Evolutionary conservation across 2,113 vertebrate genomes (phyloP).

Genomic region (Dicaeum eximium): DNA sequence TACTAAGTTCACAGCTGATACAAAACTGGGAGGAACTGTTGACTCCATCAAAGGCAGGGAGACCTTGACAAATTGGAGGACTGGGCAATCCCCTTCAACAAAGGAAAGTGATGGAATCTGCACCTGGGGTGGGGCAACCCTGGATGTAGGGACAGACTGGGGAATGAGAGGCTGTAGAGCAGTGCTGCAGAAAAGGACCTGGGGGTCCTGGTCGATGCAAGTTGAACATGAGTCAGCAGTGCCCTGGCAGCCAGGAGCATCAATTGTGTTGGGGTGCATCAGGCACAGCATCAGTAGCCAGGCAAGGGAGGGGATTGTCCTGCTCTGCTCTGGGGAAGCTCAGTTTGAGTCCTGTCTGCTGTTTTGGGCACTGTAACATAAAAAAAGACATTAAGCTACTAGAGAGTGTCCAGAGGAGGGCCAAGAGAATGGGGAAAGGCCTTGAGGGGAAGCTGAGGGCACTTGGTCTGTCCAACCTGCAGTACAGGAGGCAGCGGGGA

Average conservation of each 20-base stretch:
- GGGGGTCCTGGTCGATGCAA: background rate
- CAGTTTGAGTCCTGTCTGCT: fast-evolving
- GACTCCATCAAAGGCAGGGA: background rate
- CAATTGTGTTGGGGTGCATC: fast-evolving
- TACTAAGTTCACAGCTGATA: background rate
- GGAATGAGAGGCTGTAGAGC: background rate
- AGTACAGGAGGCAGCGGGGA: background rate
- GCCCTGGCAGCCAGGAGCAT: background rate
- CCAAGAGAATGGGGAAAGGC: background rate
- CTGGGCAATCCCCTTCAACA: background rate
- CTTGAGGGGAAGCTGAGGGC: background rate
- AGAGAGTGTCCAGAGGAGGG: background rate
- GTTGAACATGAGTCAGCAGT: background rate
- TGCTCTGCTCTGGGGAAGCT: fast-evolving
- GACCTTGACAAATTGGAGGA: background rate
- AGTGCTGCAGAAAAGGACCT: background rate
- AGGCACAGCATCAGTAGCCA: fast-evolving
- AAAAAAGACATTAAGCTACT: background rate
- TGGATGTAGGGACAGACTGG: background rate
- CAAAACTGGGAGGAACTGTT: background rate
- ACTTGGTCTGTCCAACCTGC: background rate
- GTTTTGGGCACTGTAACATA: background rate
- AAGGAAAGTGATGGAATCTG: background rate
- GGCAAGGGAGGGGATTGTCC: background rate
- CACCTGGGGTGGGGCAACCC: background rate